These are phyloP conservation scores for Diarsia mendica DNA, from an alignment of 2,888 invertebrate species.

Conservation along the genomic window DNA sequence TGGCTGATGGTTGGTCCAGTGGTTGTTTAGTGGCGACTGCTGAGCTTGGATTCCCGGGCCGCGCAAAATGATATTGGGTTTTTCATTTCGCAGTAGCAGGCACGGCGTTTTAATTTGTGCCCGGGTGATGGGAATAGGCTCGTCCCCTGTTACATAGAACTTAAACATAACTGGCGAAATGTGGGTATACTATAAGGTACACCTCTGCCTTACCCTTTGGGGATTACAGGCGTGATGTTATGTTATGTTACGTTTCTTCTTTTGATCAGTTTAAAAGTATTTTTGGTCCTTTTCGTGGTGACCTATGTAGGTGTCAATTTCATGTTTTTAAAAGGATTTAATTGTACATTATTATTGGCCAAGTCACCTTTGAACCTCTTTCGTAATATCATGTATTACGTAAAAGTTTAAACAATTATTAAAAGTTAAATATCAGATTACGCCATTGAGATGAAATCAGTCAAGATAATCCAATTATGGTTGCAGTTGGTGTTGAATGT, in stretches of 20 bases:
- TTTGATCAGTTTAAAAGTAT: background rate
- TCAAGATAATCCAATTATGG: constrained; percentile 45
- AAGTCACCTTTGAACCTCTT: constrained; percentile 53
- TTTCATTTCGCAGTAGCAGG: too few species aligned
- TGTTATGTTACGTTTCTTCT: background rate
- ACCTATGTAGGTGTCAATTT: constrained; percentile 18
- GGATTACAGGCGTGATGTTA: too few species aligned
- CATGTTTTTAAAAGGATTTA: constrained; percentile 5
- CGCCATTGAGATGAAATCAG: constrained; percentile 46
- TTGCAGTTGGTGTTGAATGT: constrained; percentile 21
- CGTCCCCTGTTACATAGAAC: too few species aligned
- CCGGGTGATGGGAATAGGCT: too few species aligned
- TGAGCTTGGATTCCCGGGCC: too few species aligned
- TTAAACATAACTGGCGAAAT: too few species aligned
- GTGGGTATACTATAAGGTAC: too few species aligned
- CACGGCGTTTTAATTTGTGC: too few species aligned
- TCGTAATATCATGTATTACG: constrained; percentile 33
- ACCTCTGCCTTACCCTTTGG: too few species aligned
- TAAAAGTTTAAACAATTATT: constrained; percentile 42
- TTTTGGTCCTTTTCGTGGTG: background rate
- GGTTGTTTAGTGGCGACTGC: too few species aligned
- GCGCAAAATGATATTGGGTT: too few species aligned
- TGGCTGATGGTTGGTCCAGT: too few species aligned
- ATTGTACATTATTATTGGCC: constrained; percentile 20
- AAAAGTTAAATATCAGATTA: constrained; percentile 53